A percentile compares a stretch with the other conserved stretches of the same genome.
These are phyloP conservation scores for Capitulum mitella DNA, from an alignment of 2,888 invertebrate species.

Conservation along the genomic window DNA sequence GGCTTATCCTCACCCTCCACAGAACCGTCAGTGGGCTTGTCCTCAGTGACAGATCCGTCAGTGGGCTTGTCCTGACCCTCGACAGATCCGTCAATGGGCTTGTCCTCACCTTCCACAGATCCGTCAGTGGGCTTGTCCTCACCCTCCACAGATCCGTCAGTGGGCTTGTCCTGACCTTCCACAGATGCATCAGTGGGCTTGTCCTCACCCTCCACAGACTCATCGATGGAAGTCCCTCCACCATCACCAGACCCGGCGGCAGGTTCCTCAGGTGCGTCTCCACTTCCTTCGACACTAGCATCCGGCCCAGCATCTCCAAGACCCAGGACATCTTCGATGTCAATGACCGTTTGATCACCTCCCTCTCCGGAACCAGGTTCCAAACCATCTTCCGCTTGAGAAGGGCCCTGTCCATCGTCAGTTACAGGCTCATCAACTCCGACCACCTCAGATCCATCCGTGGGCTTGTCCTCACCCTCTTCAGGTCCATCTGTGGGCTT, in stretches of 20 bases:
- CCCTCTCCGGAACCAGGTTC: not conserved
- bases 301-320: not conserved
- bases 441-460: too few species aligned
- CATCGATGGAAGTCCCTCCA: not conserved
- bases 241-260: not conserved
- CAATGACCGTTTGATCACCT: not conserved
- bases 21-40: not conserved
- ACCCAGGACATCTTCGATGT: not conserved
- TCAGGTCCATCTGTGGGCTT: not conserved
- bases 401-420: too few species aligned
- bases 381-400: not conserved
- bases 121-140: slow-evolving; percentile 23
- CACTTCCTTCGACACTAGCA: not conserved
- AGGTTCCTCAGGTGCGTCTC: not conserved
- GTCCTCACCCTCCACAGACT: slow-evolving; percentile 8
- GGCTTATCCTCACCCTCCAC: too few species aligned
- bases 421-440: too few species aligned
- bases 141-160: not conserved
- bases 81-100: too few species aligned
- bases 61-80: too few species aligned
- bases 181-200: not conserved
- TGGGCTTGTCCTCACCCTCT: not conserved
- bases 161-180: not conserved
- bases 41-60: not conserved
- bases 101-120: not conserved